phyloP scores from a whole-genome alignment of 2,797 vertebrate species.

The Lepilemur septentrionalis region DNA sequence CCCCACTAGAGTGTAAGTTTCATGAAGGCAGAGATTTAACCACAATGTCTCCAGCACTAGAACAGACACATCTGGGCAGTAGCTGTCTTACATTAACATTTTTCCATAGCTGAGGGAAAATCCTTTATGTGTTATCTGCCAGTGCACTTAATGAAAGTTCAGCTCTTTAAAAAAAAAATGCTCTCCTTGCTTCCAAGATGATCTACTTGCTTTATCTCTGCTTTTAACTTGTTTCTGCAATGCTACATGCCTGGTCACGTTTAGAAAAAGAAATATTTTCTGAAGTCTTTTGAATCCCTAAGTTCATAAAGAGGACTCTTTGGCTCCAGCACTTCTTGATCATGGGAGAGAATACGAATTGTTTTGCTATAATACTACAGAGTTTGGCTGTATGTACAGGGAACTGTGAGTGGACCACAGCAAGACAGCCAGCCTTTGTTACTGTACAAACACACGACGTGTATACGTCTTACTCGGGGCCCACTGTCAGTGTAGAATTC shows the following conservation, averaged over 20 bases:
- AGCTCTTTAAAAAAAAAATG: neutral
- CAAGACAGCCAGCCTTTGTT: neutral
- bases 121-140: neutral
- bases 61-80: neutral
- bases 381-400: neutral
- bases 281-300: neutral
- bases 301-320: constrained; percentile 2
- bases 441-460: neutral
- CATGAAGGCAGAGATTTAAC: neutral
- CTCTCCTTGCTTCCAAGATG: neutral
- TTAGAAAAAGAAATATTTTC: neutral
- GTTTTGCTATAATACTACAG: neutral
- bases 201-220: neutral
- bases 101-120: neutral
- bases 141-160: neutral
- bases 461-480: neutral
- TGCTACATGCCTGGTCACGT: neutral
- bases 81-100: neutral
- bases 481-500: neutral
- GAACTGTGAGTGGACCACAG: neutral
- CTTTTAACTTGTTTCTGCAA: neutral
- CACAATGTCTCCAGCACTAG: neutral
- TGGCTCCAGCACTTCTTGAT: neutral
- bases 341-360: neutral
- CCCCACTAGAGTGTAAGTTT: neutral